These are phyloP conservation scores for Pyrrhopygopsis socrates DNA, from an alignment of 2,888 invertebrate species.

Conservation along the genomic window DNA sequence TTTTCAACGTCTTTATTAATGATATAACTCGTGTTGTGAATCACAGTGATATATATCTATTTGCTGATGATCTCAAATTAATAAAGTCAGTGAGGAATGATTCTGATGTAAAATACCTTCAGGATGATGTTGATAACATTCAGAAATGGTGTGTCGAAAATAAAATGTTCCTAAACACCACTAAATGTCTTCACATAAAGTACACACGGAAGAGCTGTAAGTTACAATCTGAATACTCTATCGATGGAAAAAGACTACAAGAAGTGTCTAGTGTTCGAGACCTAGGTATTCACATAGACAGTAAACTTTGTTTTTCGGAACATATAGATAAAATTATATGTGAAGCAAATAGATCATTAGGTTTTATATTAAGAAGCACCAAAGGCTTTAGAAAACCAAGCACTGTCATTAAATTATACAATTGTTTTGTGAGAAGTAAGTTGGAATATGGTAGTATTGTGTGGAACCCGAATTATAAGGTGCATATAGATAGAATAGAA, in stretches of 20 bases:
- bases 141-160: too few relatives aligned
- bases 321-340: background rate
- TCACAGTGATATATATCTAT: too few relatives aligned
- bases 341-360: background rate
- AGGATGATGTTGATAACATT: too few relatives aligned
- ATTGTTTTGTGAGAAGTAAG: background rate
- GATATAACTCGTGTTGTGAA: too few relatives aligned
- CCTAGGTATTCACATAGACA: background rate
- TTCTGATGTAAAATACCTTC: too few relatives aligned
- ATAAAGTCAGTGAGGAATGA: too few relatives aligned
- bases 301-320: background rate
- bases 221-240: conserved; percentile 6
- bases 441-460: background rate
- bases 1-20: too few relatives aligned
- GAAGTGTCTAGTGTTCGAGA: background rate
- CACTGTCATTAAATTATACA: background rate
- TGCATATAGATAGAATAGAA: background rate
- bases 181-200: too few relatives aligned
- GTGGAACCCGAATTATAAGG: background rate
- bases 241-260: conserved; percentile 12
- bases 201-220: too few relatives aligned
- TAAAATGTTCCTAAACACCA: too few relatives aligned
- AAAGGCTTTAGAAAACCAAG: background rate
- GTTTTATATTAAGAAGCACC: background rate
- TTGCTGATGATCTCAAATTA: too few relatives aligned